Conservation (phyloP, 2,888 invertebrate genomes). For the Tromatobia lineatoria region DNA sequence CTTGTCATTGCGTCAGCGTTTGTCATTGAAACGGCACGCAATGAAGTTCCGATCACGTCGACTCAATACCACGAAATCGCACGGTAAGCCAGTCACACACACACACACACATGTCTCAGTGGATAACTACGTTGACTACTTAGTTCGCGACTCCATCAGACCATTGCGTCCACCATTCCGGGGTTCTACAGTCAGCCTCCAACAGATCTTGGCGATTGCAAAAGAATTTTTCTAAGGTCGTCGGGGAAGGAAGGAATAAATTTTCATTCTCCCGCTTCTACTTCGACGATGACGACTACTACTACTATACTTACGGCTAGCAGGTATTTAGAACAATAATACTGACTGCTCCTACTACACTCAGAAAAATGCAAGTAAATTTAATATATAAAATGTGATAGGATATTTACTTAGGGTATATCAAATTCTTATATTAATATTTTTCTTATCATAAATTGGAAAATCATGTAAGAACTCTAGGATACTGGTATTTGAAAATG, state of each 20-base stretch:
- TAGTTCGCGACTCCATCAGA: not conserved
- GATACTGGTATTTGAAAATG: no score
- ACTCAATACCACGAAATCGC: not conserved
- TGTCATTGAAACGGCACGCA: slow-evolving; percentile 38
- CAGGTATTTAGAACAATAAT: no score
- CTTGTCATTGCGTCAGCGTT: slow-evolving; percentile 47
- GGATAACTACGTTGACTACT: not conserved
- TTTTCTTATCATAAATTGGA: no score
- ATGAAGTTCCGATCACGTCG: slow-evolving; percentile 3
- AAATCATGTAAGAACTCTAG: no score
- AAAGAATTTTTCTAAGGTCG: slow-evolving; percentile 1
- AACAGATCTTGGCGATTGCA: not conserved
- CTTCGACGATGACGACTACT: no score
- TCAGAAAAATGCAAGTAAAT: no score
- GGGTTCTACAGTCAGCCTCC: not conserved
- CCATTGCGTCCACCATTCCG: not conserved
- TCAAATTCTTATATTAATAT: no score
- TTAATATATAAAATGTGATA: no score
- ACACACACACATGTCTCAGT: slow-evolving; percentile 3
- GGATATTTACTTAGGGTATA: no score
- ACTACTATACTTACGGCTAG: no score
- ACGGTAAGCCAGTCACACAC: not conserved
- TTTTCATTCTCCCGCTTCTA: not conserved
- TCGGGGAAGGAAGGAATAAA: not conserved
- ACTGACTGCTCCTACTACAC: no score